Conservation (phyloP, 2,797 vertebrate species). For the Menidia menidia region DNA sequence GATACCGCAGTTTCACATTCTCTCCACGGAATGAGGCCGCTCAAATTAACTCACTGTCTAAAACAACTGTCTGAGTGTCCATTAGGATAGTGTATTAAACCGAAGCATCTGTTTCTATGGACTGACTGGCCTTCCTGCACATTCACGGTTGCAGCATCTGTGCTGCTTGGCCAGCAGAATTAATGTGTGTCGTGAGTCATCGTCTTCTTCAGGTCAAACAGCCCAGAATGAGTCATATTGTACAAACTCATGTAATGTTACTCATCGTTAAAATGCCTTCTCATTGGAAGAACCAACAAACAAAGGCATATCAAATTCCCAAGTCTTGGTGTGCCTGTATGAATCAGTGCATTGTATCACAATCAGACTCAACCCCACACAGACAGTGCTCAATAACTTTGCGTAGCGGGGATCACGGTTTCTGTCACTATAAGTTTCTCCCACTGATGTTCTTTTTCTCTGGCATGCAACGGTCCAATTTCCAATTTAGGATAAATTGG, state of each 20-base stretch:
- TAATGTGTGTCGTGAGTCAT: conserved; percentile 67
- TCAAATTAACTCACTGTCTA: conserved; percentile 67
- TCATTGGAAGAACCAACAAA: conserved; percentile 57
- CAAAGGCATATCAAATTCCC: conserved; percentile 54
- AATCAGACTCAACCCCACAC: conserved; percentile 12
- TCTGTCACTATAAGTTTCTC: background rate
- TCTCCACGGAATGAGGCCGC: conserved; percentile 43
- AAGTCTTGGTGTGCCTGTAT: conserved; percentile 36
- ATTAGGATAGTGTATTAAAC: conserved; percentile 58
- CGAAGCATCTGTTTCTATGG: conserved; percentile 54
- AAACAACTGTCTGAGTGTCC: conserved; percentile 41
- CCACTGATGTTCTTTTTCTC: background rate
- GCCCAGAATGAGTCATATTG: conserved; percentile 53
- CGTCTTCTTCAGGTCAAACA: conserved; percentile 62
- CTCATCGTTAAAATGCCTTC: conserved; percentile 60
- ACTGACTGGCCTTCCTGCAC: conserved; percentile 35
- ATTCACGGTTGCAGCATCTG: conserved; percentile 21
- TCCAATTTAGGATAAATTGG: too few relatives aligned
- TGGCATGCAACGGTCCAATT: background rate
- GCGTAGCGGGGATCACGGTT: conserved; percentile 2
- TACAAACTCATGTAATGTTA: conserved; percentile 50
- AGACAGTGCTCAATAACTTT: conserved; percentile 4
- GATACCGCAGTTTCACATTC: conserved; percentile 49
- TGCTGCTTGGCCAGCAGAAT: conserved; percentile 57
- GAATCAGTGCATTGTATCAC: conserved; percentile 26